These are phyloP conservation scores for Drosophila mojavensis DNA, from an alignment of 1,140 invertebrate species.

Conservation along the genomic window DNA sequence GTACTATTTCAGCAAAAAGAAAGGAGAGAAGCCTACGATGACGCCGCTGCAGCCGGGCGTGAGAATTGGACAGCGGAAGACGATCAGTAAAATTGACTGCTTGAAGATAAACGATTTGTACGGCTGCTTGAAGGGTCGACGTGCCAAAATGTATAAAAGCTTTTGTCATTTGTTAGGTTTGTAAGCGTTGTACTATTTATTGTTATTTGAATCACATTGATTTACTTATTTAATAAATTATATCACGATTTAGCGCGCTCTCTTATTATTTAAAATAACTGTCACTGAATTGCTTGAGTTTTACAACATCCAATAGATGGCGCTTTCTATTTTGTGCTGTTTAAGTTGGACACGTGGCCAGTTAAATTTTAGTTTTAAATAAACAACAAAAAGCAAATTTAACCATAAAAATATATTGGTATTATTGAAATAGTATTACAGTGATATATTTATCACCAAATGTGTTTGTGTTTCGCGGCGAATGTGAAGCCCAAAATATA, in stretches of 20 bases:
- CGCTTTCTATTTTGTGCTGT: not conserved
- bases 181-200: slow-evolving; percentile 56
- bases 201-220: slow-evolving; percentile 79
- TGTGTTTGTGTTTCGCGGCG: too few species aligned
- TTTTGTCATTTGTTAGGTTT: slow-evolving; percentile 87
- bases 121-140: slow-evolving; percentile 85
- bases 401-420: too few species aligned
- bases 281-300: not conserved
- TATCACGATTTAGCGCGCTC: not conserved
- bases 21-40: slow-evolving; percentile 85
- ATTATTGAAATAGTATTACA: too few species aligned
- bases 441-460: too few species aligned
- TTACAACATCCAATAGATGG: not conserved
- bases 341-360: too few species aligned
- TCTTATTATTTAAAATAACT: not conserved
- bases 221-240: slow-evolving; percentile 63
- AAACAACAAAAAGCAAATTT: not conserved
- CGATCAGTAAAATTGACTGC: slow-evolving; percentile 88
- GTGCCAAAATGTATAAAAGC: slow-evolving; percentile 86
- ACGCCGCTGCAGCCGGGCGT: slow-evolving; percentile 85
- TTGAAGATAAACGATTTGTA: slow-evolving; percentile 90
- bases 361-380: not conserved
- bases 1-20: slow-evolving; percentile 85
- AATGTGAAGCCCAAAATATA: too few species aligned
- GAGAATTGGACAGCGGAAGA: slow-evolving; percentile 87